phyloP scores from a whole-genome alignment of 2,113 vertebrate species.

The Petroica traversi region DNA sequence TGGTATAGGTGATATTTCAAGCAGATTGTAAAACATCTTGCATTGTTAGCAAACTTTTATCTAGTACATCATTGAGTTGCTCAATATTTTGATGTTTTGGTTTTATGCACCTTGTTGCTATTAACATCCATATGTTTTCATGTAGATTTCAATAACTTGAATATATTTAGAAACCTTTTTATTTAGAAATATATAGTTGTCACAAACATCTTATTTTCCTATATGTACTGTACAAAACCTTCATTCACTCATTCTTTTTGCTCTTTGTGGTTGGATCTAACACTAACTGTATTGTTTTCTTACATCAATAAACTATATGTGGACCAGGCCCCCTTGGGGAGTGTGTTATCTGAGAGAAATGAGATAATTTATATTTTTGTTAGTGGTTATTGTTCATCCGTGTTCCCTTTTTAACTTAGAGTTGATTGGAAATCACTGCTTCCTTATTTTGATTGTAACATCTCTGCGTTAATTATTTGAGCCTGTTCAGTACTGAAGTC shows the following conservation, averaged over 20 bases:
- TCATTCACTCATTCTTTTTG: slow-evolving; percentile 74
- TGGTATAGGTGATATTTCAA: slow-evolving; percentile 81
- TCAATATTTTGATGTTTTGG: slow-evolving; percentile 81
- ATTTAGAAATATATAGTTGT: slow-evolving; percentile 78
- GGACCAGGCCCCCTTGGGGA: slow-evolving; percentile 83
- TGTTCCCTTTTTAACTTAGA: slow-evolving; percentile 45
- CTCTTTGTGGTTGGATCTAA: slow-evolving; percentile 87
- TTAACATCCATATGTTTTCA: slow-evolving; percentile 79
- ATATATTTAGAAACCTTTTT: slow-evolving; percentile 80
- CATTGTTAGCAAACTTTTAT: slow-evolving; percentile 76
- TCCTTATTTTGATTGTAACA: slow-evolving; percentile 27
- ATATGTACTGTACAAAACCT: slow-evolving; percentile 81
- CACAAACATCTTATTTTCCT: slow-evolving; percentile 78
- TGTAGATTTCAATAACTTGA: slow-evolving; percentile 79
- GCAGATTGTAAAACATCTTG: slow-evolving; percentile 74
- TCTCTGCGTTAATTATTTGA: slow-evolving; percentile 14
- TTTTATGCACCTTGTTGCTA: slow-evolving; percentile 87
- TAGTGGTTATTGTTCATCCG: slow-evolving; percentile 53
- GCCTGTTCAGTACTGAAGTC: slow-evolving; percentile 31
- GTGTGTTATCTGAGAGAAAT: slow-evolving; percentile 66
- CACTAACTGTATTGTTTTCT: slow-evolving; percentile 94
- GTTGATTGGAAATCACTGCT: slow-evolving; percentile 37
- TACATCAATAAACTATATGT: slow-evolving; percentile 91
- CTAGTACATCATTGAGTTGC: slow-evolving; percentile 78
- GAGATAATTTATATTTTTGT: slow-evolving; percentile 66